Conservation (phyloP, 2,797 vertebrate genomes). For the Pangasius larnaudii region DNA sequence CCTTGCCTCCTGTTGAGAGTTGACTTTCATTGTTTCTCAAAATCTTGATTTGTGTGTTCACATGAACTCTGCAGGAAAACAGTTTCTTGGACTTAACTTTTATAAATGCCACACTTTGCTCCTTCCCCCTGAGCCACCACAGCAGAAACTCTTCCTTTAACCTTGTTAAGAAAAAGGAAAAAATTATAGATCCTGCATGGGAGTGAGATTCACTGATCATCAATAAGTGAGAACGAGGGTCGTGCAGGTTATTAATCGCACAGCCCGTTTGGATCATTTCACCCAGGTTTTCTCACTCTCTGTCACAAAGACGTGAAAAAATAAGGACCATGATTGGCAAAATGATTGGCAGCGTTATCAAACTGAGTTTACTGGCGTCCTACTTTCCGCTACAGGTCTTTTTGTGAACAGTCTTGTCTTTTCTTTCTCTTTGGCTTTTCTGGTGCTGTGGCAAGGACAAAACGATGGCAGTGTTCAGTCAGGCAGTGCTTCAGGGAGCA, state of each 20-base stretch:
- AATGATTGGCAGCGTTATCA: slow-evolving; percentile 21
- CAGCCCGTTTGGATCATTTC: not conserved
- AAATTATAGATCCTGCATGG: not conserved
- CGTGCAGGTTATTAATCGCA: not conserved
- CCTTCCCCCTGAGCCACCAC: not conserved
- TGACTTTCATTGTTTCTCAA: slow-evolving; percentile 70
- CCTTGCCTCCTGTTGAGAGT: slow-evolving; percentile 71
- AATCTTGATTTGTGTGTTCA: slow-evolving; percentile 75
- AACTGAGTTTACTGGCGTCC: slow-evolving; percentile 44
- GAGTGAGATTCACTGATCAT: slow-evolving; percentile 3
- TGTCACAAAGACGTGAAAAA: not conserved
- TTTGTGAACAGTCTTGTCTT: slow-evolving; percentile 59
- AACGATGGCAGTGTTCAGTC: slow-evolving; percentile 76
- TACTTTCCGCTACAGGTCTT: slow-evolving; percentile 52
- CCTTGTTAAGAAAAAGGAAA: not conserved
- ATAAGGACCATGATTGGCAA: not conserved
- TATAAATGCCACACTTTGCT: slow-evolving; percentile 59
- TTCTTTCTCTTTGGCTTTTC: slow-evolving; percentile 54
- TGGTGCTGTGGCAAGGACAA: slow-evolving; percentile 73
- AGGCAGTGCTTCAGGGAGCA: slow-evolving; percentile 75
- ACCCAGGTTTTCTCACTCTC: not conserved
- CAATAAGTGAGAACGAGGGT: slow-evolving; percentile 7
- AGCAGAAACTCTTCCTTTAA: slow-evolving; percentile 15
- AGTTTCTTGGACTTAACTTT: slow-evolving; percentile 54
- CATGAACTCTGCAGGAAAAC: slow-evolving; percentile 57